phyloP scores from a whole-genome alignment of 1,140 invertebrate genomes.

The Lethocerus indicus region DNA sequence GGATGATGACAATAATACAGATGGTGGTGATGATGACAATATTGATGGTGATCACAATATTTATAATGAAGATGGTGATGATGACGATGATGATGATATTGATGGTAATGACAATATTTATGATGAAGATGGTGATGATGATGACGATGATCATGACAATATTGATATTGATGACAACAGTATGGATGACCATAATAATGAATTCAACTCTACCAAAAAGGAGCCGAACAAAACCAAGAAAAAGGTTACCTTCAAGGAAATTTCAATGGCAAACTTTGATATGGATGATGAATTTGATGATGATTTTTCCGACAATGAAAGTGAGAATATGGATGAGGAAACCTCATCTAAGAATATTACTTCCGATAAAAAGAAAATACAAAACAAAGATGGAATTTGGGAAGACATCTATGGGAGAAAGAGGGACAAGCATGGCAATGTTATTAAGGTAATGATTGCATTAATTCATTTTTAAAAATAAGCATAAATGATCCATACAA shows the following conservation, averaged over 20 bases:
- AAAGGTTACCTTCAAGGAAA: constrained; percentile 25
- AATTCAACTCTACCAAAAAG: constrained; percentile 18
- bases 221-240: constrained; percentile 22
- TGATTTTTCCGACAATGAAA: constrained; percentile 23
- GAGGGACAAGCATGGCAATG: constrained; percentile 58
- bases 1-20: constrained; percentile 12
- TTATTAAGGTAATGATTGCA: constrained; percentile 48
- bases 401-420: constrained; percentile 91
- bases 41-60: constrained; percentile 11
- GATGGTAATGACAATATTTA: constrained; percentile 12
- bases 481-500: no score
- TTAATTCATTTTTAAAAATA: no score
- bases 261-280: constrained; percentile 16
- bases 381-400: constrained; percentile 34
- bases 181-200: constrained; percentile 11
- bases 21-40: constrained; percentile 8
- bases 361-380: constrained; percentile 16
- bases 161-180: constrained; percentile 12
- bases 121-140: constrained; percentile 12
- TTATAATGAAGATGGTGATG: constrained; percentile 11
- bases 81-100: constrained; percentile 13
- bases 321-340: constrained; percentile 16
- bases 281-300: constrained; percentile 22
- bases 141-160: constrained; percentile 14
- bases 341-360: not conserved